Evolutionary conservation across 2,888 invertebrate genomes (phyloP), one percentile per base, ranked within the genome.

Genomic region (Ichneumoninae sp.): DNA sequence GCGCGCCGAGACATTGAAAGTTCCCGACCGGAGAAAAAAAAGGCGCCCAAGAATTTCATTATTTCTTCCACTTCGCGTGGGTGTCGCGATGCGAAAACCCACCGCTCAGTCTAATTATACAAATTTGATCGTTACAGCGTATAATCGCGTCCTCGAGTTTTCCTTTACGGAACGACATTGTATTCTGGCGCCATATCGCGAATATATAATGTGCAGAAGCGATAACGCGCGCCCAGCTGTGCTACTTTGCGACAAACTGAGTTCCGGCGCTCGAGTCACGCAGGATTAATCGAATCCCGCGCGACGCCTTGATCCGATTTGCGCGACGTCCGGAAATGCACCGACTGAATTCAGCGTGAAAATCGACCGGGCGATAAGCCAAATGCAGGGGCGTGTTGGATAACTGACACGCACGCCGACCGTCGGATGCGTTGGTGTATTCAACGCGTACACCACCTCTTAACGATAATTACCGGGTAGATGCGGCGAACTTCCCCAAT

Each of bases 51-150:
- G 33, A 60, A 74, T 57, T 47, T 47, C 5, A 76, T 73, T 57
- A 73, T 50, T 66, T 57, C 36, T 70, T 40, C 6, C 71, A 33
- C n/a, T 40, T n/a, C 33, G 19, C 33, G 57, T 73, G 71, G 57
- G 57, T 26, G 52, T 60, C 30, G 26, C 30, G 10, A 33, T 13
- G 36, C 3, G 13, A 57, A 68, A 57, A 65, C n/a, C n/a, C 57
- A 54, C n/a, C 13, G 76, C 70, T 68, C 73, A 78, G 69, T 83
- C 83, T 79, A 44, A 70, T 70, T 70, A 83, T 83, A 75, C 74
- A 70, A 83, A 83, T 75, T 74, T 60, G 63, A 74, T 83, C 63
- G 63, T 33, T 69, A 36, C 30, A 10, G 3, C 36, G 52, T 69
- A 70, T 78, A 52, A 74, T 40, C 52, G 50, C n/a, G 78, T 74